Evolutionary conservation across 2,888 invertebrate species (phyloP).

Genomic region (Itoplectis maculator): DNA sequence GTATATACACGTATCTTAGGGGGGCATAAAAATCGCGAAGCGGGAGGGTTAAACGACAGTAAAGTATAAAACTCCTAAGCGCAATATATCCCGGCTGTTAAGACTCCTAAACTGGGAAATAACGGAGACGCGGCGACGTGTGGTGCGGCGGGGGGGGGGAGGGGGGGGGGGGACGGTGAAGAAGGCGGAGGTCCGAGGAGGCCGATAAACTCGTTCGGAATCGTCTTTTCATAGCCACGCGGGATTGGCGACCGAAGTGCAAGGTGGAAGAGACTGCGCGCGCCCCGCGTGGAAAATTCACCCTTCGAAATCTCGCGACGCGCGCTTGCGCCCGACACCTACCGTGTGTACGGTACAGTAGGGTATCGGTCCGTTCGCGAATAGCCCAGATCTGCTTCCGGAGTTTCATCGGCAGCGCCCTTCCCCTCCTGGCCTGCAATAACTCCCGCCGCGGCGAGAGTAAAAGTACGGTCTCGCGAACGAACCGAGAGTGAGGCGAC

Average conservation of each 20-base stretch:
- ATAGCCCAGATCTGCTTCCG: constrained; percentile 53
- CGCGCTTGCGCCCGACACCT: constrained; percentile 4
- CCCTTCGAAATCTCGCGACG: neutral
- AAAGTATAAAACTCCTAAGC: neutral
- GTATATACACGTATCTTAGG: too few species aligned
- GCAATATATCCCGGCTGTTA: constrained; percentile 15
- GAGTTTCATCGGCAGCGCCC: constrained; percentile 32
- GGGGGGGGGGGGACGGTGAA: too few species aligned
- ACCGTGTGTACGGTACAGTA: constrained; percentile 4
- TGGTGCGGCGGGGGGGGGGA: too few species aligned
- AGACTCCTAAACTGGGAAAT: constrained; percentile 23
- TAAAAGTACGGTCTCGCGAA: constrained; percentile 54
- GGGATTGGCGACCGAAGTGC: constrained; percentile 28
- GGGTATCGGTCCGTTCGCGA: constrained; percentile 14
- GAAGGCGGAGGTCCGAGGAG: constrained; percentile 54
- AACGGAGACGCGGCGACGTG: constrained; percentile 25
- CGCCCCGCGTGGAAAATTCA: constrained; percentile 18
- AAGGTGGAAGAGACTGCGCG: constrained; percentile 43
- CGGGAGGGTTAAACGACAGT: neutral
- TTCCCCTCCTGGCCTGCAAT: constrained; percentile 36
- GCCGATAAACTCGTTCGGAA: constrained; percentile 60
- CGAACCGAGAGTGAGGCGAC: constrained; percentile 6
- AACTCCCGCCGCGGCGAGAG: constrained; percentile 48
- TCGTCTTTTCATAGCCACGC: constrained; percentile 59
- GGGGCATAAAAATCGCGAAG: neutral